Evolutionary conservation across 2,797 vertebrate species (phyloP).

Genomic region (Heteromormyrus szaboi): DNA sequence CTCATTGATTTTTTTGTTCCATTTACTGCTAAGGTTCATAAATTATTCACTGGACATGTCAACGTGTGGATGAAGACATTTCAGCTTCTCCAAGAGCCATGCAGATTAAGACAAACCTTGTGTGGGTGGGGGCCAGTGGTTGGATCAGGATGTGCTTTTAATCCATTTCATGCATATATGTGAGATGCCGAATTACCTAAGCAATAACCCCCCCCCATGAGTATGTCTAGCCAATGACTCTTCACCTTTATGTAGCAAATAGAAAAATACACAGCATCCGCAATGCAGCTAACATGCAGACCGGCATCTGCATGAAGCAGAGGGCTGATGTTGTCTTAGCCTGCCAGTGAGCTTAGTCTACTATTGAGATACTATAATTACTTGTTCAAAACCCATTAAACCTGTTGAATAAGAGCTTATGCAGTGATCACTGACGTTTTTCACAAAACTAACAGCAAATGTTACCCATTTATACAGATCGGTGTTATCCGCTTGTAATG

Average conservation of each 20-base stretch:
- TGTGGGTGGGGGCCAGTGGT: background rate
- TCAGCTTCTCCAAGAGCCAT: slow-evolving; percentile 32
- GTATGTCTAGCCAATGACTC: background rate
- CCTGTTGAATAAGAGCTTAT: background rate
- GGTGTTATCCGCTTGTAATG: background rate
- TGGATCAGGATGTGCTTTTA: background rate
- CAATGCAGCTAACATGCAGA: background rate
- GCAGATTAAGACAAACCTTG: background rate
- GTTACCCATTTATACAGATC: background rate
- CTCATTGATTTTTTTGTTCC: slow-evolving; percentile 43
- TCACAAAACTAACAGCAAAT: background rate
- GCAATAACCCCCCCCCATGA: background rate
- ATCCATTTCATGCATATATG: background rate
- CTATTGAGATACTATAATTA: background rate
- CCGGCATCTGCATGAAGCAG: background rate
- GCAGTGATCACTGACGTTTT: background rate
- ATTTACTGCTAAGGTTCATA: slow-evolving; percentile 50
- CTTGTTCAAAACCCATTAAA: background rate
- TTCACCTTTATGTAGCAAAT: background rate
- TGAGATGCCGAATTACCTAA: background rate
- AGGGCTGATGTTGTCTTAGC: background rate
- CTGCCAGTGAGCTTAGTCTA: background rate
- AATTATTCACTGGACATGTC: slow-evolving; percentile 61
- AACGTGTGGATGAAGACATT: slow-evolving; percentile 65
- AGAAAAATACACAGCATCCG: background rate